Evolutionary conservation across 1,140 invertebrate species (phyloP), one percentile per base, ranked within the genome.

Genomic region (Meloidogyne floridensis): DNA sequence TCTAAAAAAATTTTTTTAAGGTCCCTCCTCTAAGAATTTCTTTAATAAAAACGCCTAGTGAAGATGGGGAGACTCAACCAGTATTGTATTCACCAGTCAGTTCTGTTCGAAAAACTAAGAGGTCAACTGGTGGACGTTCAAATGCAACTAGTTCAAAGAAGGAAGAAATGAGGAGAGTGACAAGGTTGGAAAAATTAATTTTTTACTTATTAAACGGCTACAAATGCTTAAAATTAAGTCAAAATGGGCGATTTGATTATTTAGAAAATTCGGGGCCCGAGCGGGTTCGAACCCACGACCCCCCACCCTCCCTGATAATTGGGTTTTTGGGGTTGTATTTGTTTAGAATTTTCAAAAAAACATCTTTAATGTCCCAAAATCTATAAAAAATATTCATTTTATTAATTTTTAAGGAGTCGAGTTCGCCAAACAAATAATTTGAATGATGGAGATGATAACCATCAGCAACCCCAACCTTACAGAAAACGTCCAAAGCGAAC

Each of bases 21-120:
- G 81, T 82, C 42, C 81, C 81, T 6, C 81, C 81, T 18, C 51
- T 82, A n/a, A 56, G 81, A 20, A 82, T 82, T 82, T 74, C 74
- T 0, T 53, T 82, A 42, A 59, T 75, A 56, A 82, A 82, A 82
- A 82, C 81, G 8, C 81, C 81, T 2, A 82, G 81, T 53, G 81
- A 82, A 59, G 81, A 82, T n/a, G 81, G 74, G 6, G 73, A 51
- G 7, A 18, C 59, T 1, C 59, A 56, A 18, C 53, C 77, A 15
- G 59, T 43, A 10, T 51, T 73, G 13, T 80, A 69, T 65, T 56
- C 81, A n/a, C 47, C 72, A 3, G 8, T 70, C 2, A 13, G 71
- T 42, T 42, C 53, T 18, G 54, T 47, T 10, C 59, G 70, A 81
- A 42, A 70, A 10, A 53, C 69, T 6, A 80, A 59, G 43, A 54